Base-by-base conservation (phyloP, 2,113 vertebrate genomes). In the Archilochus colubris region DNA sequence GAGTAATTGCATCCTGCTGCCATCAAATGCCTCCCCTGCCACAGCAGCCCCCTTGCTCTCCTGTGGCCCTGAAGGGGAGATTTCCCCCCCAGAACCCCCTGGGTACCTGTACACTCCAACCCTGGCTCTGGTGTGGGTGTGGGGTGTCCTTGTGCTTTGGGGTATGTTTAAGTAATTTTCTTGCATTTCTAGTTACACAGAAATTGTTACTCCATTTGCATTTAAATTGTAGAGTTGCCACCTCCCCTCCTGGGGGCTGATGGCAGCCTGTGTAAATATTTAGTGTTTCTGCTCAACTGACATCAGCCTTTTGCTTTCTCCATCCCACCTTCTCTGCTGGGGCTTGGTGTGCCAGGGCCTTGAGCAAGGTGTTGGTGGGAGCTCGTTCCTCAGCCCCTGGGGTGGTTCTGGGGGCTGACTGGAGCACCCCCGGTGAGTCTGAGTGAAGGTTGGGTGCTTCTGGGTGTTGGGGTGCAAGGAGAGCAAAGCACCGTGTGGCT, bases 261-360 rank as follows among this genome's bases (percentile, higher is more conserved):
- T 44, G 79, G 79, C 83, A 93, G 79, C 22, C 89, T 91, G 48
- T 81, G 75, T 87, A 91, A 96, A 95, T 84, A 89, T 89, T 96
- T 92, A 55, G 72, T 17, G 27, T 46, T 86, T 74, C 43, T 83
- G 53, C 66, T 95, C 57, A 33, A 7, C 50, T 77, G 63, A 6
- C 54, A 74, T 30, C 64, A 74, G 61, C 51, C 33, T 74, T 62
- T 77, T 12, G 55, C 43, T 57, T 92, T 80, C 54, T 55, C 24
- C 46, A 64, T 40, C 85, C 86, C 40, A 61, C 72, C 69, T 93
- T 62, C 69, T 68, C 68, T 12, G 33, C 63, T 33, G 38, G 27
- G 3, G 33, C 25, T n/a, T 46, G 0, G 1, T 2, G 1, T 6
- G 50, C 44, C 1, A 0, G 14, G 43, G 36, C 28, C 54, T 30